phyloP scores from a whole-genome alignment of 2,113 vertebrate genomes.

The Alectura lathami region DNA sequence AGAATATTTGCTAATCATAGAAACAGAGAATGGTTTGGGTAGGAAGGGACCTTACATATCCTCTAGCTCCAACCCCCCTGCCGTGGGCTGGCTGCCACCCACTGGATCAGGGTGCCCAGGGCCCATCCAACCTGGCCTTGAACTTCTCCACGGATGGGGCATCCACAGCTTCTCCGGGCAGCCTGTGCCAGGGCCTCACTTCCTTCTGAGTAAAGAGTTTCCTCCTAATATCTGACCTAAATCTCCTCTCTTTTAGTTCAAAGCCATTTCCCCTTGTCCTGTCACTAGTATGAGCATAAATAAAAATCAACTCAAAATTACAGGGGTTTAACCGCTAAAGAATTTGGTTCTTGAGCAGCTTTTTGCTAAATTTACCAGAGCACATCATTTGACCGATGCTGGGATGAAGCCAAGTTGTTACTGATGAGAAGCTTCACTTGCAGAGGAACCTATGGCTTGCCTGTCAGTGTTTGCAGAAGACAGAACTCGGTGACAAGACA shows the following conservation, averaged over 20 bases:
- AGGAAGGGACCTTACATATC: neutral
- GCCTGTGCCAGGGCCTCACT: too few species aligned
- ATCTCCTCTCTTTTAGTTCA: too few species aligned
- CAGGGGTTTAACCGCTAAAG: neutral
- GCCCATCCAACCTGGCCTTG: neutral
- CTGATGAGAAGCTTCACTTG: neutral
- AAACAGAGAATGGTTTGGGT: neutral
- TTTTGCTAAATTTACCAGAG: neutral
- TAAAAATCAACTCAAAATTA: neutral
- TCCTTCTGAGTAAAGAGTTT: too few species aligned
- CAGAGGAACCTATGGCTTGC: neutral
- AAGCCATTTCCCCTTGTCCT: too few species aligned
- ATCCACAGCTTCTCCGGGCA: too few species aligned
- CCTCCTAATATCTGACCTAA: too few species aligned
- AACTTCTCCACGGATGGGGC: too few species aligned
- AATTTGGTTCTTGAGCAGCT: neutral
- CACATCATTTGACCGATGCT: accelerated
- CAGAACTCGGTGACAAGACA: neutral
- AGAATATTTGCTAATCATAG: neutral
- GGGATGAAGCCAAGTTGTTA: neutral
- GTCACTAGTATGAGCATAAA: neutral
- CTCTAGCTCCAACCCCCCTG: neutral
- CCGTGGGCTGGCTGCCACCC: neutral
- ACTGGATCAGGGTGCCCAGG: neutral
- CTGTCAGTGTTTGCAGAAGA: neutral